phyloP scores from a whole-genome alignment of 1,140 invertebrate genomes.

The Zaprionus davidi region DNA sequence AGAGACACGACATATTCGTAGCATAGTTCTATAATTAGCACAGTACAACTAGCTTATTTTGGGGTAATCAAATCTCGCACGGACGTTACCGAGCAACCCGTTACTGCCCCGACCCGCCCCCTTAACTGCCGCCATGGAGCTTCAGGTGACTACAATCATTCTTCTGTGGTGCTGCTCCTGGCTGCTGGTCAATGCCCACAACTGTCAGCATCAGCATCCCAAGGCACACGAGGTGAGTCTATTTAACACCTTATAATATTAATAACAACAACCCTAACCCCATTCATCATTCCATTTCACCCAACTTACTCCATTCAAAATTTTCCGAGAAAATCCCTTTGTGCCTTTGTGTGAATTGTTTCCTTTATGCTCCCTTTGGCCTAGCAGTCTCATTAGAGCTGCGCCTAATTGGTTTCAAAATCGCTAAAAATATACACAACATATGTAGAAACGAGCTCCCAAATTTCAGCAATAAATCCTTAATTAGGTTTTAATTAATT shows the following conservation, averaged over 20 bases:
- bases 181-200: constrained; percentile 58
- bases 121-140: constrained; percentile 13
- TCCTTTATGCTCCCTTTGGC: not conserved
- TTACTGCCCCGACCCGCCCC: not conserved
- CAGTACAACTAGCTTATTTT: constrained; percentile 14
- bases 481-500: no score
- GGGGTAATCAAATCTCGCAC: constrained; percentile 8
- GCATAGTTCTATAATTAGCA: constrained; percentile 44
- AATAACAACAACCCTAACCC: not conserved
- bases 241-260: not conserved
- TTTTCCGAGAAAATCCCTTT: not conserved
- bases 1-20: not conserved
- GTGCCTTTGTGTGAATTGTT: not conserved
- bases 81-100: not conserved
- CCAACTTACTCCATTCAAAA: not conserved
- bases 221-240: constrained; percentile 80
- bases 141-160: constrained; percentile 25
- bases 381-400: not conserved
- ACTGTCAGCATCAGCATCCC: constrained; percentile 80
- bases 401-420: not conserved
- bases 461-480: no score
- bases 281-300: not conserved
- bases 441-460: no score
- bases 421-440: no score
- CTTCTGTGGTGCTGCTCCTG: constrained; percentile 35